Evolutionary conservation across 2,888 invertebrate species (phyloP).

Genomic region (Phortica magna): DNA sequence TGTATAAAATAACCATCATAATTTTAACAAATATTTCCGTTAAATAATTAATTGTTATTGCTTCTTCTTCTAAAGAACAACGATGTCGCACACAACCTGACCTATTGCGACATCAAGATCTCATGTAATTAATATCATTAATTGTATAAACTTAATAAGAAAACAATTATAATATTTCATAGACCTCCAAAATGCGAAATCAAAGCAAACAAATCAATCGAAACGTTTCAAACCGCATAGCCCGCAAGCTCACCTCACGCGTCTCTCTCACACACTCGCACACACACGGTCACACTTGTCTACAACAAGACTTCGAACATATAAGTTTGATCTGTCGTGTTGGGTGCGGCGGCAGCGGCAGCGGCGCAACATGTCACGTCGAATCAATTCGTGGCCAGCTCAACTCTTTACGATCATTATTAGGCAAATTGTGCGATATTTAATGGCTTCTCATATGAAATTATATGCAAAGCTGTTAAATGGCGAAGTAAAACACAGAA

Average conservation of each 20-base stretch:
- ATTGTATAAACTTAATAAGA: background rate
- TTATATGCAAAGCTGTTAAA: slow-evolving; percentile 30
- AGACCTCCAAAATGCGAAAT: background rate
- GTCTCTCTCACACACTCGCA: background rate
- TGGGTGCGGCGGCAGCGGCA: background rate
- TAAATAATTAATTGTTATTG: too few relatives aligned
- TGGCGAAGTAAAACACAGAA: background rate
- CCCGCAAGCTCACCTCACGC: background rate
- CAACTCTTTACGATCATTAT: background rate
- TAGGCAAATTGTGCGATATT: slow-evolving; percentile 3
- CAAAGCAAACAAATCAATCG: slow-evolving; percentile 12
- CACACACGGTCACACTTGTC: background rate
- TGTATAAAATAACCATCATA: too few relatives aligned
- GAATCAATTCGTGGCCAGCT: background rate
- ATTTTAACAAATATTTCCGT: too few relatives aligned
- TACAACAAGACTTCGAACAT: too few relatives aligned
- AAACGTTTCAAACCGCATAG: background rate
- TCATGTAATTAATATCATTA: slow-evolving; percentile 1
- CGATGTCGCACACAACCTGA: background rate
- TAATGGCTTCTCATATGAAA: slow-evolving; percentile 11
- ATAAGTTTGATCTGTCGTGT: background rate
- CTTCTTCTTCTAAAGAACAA: background rate
- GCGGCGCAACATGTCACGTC: background rate
- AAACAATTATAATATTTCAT: background rate
- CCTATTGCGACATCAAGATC: background rate